These are phyloP conservation scores for Atta colombica DNA, from an alignment of 1,140 invertebrate genomes.

Conservation along the genomic window DNA sequence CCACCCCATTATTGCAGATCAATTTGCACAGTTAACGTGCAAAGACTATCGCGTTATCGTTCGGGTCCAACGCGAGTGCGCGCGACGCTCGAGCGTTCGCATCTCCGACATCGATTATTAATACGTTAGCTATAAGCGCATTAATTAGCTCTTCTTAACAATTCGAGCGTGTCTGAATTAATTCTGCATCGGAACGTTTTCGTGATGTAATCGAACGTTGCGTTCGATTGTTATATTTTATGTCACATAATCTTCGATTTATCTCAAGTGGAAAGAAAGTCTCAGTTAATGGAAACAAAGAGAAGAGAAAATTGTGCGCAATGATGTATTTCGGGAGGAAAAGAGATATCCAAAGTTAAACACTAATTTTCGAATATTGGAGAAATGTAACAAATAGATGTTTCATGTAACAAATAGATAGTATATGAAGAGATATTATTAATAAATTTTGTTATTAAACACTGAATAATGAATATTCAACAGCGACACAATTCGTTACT, in stretches of 20 bases:
- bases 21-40: constrained; percentile 32
- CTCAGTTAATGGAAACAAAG: background rate
- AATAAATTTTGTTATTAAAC: constrained; percentile 27
- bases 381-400: background rate
- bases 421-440: background rate
- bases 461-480: constrained; percentile 20
- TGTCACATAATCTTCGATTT: background rate
- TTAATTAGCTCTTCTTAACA: constrained; percentile 34
- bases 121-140: background rate
- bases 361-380: background rate
- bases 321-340: background rate
- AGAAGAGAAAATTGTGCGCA: background rate
- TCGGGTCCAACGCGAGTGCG: background rate
- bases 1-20: constrained; percentile 52
- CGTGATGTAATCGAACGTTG: constrained; percentile 2
- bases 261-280: too few species aligned
- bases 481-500: background rate
- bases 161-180: constrained; percentile 25
- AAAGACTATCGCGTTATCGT: constrained; percentile 8
- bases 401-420: background rate
- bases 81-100: background rate
- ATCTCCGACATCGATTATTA: constrained; percentile 33
- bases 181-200: constrained; percentile 20
- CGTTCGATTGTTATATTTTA: background rate
- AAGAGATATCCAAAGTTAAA: background rate